These are phyloP conservation scores for Latrodectus hesperus DNA, from an alignment of 2,888 invertebrate species.

Conservation along the genomic window DNA sequence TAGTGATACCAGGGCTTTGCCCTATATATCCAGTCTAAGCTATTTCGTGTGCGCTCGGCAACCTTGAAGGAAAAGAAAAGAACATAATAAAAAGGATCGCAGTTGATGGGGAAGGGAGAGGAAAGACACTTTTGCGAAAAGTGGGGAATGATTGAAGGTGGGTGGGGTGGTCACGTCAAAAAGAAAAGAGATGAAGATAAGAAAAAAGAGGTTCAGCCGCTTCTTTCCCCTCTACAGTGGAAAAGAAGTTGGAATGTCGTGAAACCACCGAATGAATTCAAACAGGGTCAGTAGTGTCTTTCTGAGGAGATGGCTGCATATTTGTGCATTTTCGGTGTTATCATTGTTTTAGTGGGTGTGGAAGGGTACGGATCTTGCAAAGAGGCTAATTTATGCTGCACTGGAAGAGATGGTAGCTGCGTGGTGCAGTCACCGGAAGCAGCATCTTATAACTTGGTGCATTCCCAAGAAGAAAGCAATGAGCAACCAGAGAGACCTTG, in stretches of 20 bases:
- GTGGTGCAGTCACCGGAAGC: constrained; percentile 92
- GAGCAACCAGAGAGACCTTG: constrained; percentile 84
- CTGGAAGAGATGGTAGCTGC: constrained; percentile 90
- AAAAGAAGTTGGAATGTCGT: neutral
- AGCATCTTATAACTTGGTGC: constrained; percentile 84
- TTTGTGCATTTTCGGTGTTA: neutral
- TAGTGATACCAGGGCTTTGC: neutral
- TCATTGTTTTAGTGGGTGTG: neutral
- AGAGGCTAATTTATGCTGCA: constrained; percentile 88
- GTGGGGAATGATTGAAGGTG: neutral
- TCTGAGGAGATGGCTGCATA: constrained; percentile 6
- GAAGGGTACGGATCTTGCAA: constrained; percentile 77
- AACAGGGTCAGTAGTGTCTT: neutral
- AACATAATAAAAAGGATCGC: neutral
- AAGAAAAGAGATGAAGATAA: constrained; percentile 1
- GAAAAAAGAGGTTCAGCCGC: neutral
- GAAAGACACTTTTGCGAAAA: neutral
- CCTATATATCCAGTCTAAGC: neutral
- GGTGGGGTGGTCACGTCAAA: neutral
- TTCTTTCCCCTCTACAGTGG: neutral
- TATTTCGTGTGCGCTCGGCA: neutral
- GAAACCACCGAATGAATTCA: neutral
- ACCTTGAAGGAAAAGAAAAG: neutral
- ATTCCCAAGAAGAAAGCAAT: constrained; percentile 73
- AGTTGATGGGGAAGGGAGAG: neutral